Conservation (phyloP, 2,113 vertebrate species). For the Embiotoca jacksoni region DNA sequence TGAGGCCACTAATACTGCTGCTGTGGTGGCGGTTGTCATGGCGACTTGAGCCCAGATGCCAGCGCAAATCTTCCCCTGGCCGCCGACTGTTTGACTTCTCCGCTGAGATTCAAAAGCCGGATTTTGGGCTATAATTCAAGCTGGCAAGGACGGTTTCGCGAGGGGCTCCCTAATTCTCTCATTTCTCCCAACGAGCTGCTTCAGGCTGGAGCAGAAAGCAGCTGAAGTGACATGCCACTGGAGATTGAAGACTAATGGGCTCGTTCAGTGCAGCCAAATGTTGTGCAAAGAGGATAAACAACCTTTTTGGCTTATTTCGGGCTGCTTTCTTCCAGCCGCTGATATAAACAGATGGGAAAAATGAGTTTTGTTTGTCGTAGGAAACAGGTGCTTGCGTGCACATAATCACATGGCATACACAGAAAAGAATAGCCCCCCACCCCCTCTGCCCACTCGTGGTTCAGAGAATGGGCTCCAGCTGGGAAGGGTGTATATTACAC, state of each 20-base stretch:
- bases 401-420: slow-evolving; percentile 61
- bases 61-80: slow-evolving; percentile 41
- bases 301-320: slow-evolving; percentile 37
- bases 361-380: slow-evolving; percentile 69
- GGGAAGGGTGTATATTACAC: slow-evolving; percentile 60
- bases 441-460: slow-evolving; percentile 51
- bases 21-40: slow-evolving; percentile 58
- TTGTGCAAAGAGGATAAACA: slow-evolving; percentile 48
- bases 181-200: slow-evolving; percentile 17
- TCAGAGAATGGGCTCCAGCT: slow-evolving; percentile 72
- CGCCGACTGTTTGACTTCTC: slow-evolving; percentile 46
- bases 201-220: slow-evolving; percentile 11
- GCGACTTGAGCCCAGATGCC: slow-evolving; percentile 26
- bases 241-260: slow-evolving; percentile 49
- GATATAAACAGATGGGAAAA: slow-evolving; percentile 62
- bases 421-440: slow-evolving; percentile 45
- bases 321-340: slow-evolving; percentile 30
- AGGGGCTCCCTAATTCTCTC: slow-evolving; percentile 16
- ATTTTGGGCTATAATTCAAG: slow-evolving; percentile 35
- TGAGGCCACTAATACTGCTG: slow-evolving; percentile 41
- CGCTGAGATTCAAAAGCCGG: slow-evolving; percentile 47
- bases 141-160: background rate
- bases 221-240: slow-evolving; percentile 29
- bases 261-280: slow-evolving; percentile 41
- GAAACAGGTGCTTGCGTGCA: slow-evolving; percentile 79